Conservation (phyloP, 2,113 vertebrate species). For the Elachura formosa region DNA sequence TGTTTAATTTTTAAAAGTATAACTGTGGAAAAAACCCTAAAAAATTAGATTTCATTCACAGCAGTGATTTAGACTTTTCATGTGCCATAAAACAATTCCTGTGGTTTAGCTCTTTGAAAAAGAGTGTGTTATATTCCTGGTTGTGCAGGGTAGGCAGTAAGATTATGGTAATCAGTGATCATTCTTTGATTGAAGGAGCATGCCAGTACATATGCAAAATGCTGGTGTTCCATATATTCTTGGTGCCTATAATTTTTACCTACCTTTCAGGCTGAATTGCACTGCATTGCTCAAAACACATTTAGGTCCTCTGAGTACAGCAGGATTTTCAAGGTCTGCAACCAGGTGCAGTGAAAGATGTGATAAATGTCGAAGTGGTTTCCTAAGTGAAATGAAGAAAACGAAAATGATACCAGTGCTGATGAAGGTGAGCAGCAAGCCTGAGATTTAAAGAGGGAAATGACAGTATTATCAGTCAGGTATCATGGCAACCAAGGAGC, state of each 20-base stretch:
- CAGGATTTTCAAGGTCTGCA: constrained; percentile 36
- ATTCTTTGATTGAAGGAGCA: not conserved
- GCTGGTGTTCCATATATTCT: not conserved
- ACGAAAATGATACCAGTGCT: not conserved
- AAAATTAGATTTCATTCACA: not conserved
- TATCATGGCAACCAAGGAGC: constrained; percentile 17
- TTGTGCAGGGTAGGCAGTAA: not conserved
- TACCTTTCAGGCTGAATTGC: not conserved
- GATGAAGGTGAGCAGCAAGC: constrained; percentile 21
- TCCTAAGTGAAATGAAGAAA: constrained; percentile 1
- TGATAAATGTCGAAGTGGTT: constrained; percentile 23
- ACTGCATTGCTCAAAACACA: not conserved
- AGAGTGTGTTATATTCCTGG: not conserved
- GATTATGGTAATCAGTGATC: not conserved
- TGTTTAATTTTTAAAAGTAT: not conserved
- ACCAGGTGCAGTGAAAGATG: not conserved
- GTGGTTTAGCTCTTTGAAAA: not conserved
- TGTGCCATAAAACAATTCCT: not conserved
- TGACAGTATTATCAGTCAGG: constrained; percentile 44
- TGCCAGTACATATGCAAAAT: not conserved
- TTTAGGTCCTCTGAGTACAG: constrained; percentile 1
- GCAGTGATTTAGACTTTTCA: not conserved
- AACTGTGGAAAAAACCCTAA: too few relatives aligned
- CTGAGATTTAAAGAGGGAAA: constrained; percentile 15
- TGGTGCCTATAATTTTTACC: not conserved